Base-by-base conservation (phyloP, 2,113 vertebrate genomes). In the Thalassoma bifasciatum region DNA sequence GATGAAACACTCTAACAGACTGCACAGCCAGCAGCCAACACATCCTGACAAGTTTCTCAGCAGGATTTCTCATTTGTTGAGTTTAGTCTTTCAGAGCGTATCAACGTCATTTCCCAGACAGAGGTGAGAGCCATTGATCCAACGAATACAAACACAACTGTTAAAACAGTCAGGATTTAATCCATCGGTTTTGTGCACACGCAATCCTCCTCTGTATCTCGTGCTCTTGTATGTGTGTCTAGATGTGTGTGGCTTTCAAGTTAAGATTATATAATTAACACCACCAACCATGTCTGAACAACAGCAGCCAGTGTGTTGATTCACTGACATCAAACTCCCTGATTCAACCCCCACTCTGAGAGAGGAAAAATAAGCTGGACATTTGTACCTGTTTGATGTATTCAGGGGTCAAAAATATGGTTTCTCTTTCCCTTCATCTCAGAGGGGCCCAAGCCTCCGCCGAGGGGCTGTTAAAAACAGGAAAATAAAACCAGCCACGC, bases 401-500 rank as follows among this genome's bases (percentile, higher is more conserved):
- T 78, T 81, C 79, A 79, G 40, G 81, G 87, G 89, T 89, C 79
- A 85, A 70, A 84, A 83, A 74, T 77, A 76, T 82, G 77, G 62
- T 75, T 89, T 86, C 85, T 85, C 77, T 86, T 89, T 84, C 59
- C 86, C 83, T 85, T 89, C 81, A 84, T 88, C 71, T 90, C 72
- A 57, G 72, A 86, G 89, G 83, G 77, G 75, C 77, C 83, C 64
- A 4, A 68, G 77, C 54, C 68, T 72, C 76, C 46, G 42, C 37
- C 0, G 52, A 89, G 75, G 71, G 60, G 72, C 76, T 47, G 64
- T 90, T 87, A 89, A 88, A 86, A 54, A 66, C 67, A 87, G 86
- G 86, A 90, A 90, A 90, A 87, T 89, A 83, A 87, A 88, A 87
- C 57, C 75, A 84, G 88, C 86, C 90, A 91, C 81, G 80, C 83